Evolutionary conservation across 2,888 invertebrate genomes (phyloP).

Genomic region (Emmelina monodactyla): DNA sequence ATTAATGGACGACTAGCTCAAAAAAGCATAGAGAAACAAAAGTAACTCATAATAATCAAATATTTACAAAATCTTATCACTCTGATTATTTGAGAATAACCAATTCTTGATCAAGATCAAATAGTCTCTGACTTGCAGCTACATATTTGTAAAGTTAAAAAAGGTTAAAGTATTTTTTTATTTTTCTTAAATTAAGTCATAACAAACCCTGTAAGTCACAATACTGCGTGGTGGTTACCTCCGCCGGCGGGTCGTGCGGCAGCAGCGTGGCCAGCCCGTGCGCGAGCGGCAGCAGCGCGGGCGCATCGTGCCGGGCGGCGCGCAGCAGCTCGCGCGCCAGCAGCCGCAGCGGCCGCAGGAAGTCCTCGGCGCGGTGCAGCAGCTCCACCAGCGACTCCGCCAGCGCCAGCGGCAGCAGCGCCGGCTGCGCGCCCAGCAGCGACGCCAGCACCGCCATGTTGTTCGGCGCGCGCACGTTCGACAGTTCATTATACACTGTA

Average conservation of each 20-base stretch:
- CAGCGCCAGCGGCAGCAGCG: constrained; percentile 81
- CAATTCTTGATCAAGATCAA: too few species aligned
- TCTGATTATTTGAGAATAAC: too few species aligned
- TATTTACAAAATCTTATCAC: too few species aligned
- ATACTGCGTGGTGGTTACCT: too few species aligned
- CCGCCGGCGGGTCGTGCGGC: constrained; percentile 67
- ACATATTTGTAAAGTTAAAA: too few species aligned
- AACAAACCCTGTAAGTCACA: too few species aligned
- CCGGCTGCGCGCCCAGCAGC: constrained; percentile 86
- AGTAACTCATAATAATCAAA: too few species aligned
- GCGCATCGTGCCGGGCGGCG: constrained; percentile 80
- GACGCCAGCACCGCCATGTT: constrained; percentile 92
- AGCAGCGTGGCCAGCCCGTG: constrained; percentile 75
- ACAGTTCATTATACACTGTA: constrained; percentile 94
- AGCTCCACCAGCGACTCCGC: constrained; percentile 88
- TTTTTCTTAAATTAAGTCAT: too few species aligned
- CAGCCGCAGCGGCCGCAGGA: constrained; percentile 83
- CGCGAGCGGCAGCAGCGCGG: constrained; percentile 80
- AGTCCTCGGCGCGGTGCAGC: constrained; percentile 88
- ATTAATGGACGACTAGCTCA: too few species aligned
- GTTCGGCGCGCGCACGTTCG: constrained; percentile 90
- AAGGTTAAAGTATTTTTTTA: too few species aligned
- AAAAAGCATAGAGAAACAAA: too few species aligned
- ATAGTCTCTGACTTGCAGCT: too few species aligned
- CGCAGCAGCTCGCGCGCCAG: constrained; percentile 89